These are phyloP conservation scores for Thalassophryne amazonica DNA, from an alignment of 2,797 vertebrate genomes.

Conservation along the genomic window DNA sequence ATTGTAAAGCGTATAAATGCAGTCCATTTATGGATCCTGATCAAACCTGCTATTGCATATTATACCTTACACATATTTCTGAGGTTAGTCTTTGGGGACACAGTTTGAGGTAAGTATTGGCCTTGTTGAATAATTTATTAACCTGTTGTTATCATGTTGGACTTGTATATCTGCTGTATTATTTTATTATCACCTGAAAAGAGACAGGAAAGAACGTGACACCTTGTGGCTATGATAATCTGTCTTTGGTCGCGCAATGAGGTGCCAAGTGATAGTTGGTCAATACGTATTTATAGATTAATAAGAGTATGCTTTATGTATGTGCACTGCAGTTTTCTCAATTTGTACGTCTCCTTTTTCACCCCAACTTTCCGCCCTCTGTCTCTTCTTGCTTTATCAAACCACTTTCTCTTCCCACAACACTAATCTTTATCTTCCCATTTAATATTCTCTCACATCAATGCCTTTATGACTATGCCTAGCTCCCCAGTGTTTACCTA, in stretches of 20 bases:
- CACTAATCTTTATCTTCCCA: conserved; percentile 21
- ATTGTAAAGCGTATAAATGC: no score
- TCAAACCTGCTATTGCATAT: no score
- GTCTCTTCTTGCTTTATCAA: background rate
- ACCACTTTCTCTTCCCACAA: conserved; percentile 21
- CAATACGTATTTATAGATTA: conserved; percentile 66
- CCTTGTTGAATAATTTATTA: no score
- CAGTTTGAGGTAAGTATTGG: no score
- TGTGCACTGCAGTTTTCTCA: conserved; percentile 1
- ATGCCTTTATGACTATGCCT: conserved; percentile 31
- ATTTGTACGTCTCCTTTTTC: background rate
- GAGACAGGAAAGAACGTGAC: conserved; percentile 10
- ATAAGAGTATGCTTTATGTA: conserved; percentile 33
- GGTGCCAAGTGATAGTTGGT: conserved; percentile 46
- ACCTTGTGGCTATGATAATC: conserved; percentile 65
- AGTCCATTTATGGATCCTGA: no score
- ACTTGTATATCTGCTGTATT: background rate
- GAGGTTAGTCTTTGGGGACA: no score
- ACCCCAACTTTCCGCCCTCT: background rate
- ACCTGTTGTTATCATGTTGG: no score
- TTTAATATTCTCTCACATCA: conserved; percentile 25
- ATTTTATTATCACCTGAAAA: no score
- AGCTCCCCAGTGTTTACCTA: conserved; percentile 27
- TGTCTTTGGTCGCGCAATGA: conserved; percentile 51
- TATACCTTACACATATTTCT: no score